These are phyloP conservation scores for Octomys mimax DNA, from an alignment of 2,797 vertebrate species.

Conservation along the genomic window DNA sequence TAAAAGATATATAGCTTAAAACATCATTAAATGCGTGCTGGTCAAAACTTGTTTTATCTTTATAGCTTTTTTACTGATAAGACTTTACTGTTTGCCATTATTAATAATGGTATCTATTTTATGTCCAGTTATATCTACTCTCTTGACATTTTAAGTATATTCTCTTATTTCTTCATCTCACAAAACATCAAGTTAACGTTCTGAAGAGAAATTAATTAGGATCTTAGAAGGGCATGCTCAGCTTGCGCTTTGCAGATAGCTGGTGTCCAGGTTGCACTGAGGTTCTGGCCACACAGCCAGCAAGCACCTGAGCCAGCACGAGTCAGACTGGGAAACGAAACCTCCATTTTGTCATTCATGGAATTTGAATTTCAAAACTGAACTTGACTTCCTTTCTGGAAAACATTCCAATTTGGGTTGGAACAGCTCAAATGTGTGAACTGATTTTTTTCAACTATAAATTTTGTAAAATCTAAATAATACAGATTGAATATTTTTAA, in stretches of 20 bases:
- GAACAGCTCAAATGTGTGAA: conserved; percentile 4
- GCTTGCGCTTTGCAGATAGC: neutral
- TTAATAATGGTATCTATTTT: conserved; percentile 68
- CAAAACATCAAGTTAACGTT: conserved; percentile 61
- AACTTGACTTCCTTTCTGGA: neutral
- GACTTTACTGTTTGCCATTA: conserved; percentile 61
- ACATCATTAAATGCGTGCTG: conserved; percentile 28
- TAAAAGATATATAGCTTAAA: conserved; percentile 66
- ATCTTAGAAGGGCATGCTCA: neutral
- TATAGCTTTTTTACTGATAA: conserved; percentile 69
- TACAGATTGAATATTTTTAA: neutral
- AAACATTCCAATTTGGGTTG: neutral
- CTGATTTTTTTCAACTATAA: neutral
- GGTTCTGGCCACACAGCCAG: neutral
- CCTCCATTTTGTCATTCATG: neutral
- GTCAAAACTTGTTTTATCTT: conserved; percentile 60
- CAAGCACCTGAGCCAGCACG: neutral
- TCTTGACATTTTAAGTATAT: conserved; percentile 68
- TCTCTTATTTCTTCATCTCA: conserved; percentile 62
- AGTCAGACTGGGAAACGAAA: neutral
- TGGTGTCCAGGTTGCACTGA: neutral
- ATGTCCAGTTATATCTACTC: conserved; percentile 56
- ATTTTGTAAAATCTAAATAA: conserved; percentile 51
- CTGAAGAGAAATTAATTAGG: conserved; percentile 60
- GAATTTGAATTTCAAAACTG: conserved; percentile 20